phyloP scores from a whole-genome alignment of 2,113 vertebrate species.

The Cyanoderma ruficeps region DNA sequence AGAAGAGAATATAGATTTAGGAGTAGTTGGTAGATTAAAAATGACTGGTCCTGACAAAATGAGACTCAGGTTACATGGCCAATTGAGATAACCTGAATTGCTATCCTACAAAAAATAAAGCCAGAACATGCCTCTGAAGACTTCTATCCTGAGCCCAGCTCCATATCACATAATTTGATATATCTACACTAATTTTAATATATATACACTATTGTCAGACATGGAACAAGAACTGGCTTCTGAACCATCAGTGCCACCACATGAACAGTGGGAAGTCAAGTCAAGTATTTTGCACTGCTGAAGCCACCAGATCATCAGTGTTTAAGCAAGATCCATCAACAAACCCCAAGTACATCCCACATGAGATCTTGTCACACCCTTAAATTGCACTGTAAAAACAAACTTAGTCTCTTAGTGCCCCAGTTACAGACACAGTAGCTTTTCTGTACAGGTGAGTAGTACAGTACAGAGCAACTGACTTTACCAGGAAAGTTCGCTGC shows the following conservation, averaged over 20 bases:
- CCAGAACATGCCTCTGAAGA: background rate
- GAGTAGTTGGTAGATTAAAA: background rate
- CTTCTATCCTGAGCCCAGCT: background rate
- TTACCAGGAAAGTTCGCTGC: accelerated
- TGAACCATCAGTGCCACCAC: accelerated
- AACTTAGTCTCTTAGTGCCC: background rate
- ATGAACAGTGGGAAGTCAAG: background rate
- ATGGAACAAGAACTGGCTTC: background rate
- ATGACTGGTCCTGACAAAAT: background rate
- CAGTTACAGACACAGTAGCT: background rate
- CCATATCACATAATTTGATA: background rate
- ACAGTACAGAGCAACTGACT: background rate
- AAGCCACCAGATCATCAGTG: background rate
- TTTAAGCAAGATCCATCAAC: background rate
- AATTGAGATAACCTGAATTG: background rate
- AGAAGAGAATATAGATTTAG: background rate
- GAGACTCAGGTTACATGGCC: background rate
- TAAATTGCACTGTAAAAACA: background rate
- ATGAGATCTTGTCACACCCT: background rate
- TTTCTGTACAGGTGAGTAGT: accelerated
- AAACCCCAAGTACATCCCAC: accelerated
- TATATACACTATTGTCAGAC: background rate
- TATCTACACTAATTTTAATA: no score
- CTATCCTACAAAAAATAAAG: background rate
- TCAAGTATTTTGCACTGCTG: background rate